phyloP scores from a whole-genome alignment of 53 echinoderm and acorn worm genomes.

The Mesocentrotus franciscanus region DNA sequence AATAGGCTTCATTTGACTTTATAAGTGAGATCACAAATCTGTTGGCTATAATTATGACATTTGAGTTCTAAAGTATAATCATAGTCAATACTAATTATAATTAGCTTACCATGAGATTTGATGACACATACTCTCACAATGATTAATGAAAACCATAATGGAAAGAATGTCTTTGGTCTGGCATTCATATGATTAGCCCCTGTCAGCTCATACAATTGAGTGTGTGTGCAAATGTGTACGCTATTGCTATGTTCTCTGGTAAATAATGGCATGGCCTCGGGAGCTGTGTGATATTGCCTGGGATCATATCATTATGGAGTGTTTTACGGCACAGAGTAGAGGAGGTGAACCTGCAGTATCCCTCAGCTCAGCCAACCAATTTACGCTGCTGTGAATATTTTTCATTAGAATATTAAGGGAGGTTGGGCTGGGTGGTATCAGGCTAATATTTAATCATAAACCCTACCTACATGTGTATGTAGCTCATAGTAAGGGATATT shows the following conservation, averaged over 20 bases:
- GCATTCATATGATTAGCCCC: slow-evolving; percentile 50
- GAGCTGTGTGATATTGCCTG: slow-evolving; percentile 34
- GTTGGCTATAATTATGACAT: not conserved
- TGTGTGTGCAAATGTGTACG: slow-evolving; percentile 30
- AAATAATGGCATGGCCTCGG: slow-evolving; percentile 16
- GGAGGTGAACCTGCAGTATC: slow-evolving; percentile 1
- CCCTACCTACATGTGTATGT: not conserved
- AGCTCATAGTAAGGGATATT: not conserved
- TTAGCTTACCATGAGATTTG: not conserved
- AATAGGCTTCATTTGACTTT: no score
- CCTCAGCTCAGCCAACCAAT: slow-evolving; percentile 6
- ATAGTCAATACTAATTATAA: not conserved
- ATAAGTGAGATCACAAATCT: not conserved
- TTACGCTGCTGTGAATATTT: slow-evolving; percentile 28
- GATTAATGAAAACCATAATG: slow-evolving; percentile 7
- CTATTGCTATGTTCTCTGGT: not conserved
- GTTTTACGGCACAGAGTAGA: slow-evolving; percentile 43
- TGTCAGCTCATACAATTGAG: not conserved
- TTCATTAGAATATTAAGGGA: slow-evolving; percentile 53
- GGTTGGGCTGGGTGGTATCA: slow-evolving; percentile 12
- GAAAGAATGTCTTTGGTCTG: slow-evolving; percentile 36
- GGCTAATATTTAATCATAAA: slow-evolving; percentile 27
- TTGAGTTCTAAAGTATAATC: not conserved
- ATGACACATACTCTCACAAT: slow-evolving; percentile 16
- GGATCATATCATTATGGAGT: slow-evolving; percentile 46